These are phyloP conservation scores for Capitulum mitella DNA, from an alignment of 2,888 invertebrate species.

Conservation along the genomic window DNA sequence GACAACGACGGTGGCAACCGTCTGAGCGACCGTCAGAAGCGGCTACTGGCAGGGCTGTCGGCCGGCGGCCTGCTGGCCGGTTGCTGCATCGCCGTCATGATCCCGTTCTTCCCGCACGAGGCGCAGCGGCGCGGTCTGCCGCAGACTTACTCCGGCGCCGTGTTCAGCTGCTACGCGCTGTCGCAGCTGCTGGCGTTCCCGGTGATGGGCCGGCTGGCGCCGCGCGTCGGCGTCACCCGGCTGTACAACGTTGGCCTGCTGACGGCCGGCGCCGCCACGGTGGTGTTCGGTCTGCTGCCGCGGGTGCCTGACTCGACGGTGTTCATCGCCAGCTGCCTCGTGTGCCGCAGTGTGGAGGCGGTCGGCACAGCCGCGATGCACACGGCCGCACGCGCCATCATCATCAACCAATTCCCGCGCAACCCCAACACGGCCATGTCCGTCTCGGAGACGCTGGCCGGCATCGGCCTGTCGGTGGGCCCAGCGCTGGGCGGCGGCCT, in stretches of 20 bases:
- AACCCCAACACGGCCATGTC: constrained; percentile 68
- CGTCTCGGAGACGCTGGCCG: constrained; percentile 68
- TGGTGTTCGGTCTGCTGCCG: constrained; percentile 54
- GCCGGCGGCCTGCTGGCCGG: constrained; percentile 13
- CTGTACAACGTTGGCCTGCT: not conserved
- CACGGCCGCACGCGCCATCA: constrained; percentile 69
- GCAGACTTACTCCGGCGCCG: not conserved
- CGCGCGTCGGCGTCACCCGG: not conserved
- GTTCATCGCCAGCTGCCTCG: constrained; percentile 61
- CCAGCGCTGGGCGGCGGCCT: constrained; percentile 69
- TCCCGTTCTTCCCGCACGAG: constrained; percentile 15
- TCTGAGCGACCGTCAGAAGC: not conserved
- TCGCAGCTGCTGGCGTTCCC: not conserved
- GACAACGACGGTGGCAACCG: not conserved
- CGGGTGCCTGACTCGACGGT: constrained; percentile 54
- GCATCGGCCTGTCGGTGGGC: constrained; percentile 70
- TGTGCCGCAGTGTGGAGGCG: constrained; percentile 65
- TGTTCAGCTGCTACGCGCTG: constrained; percentile 10
- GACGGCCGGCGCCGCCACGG: not conserved
- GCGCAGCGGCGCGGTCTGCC: not conserved
- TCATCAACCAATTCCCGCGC: constrained; percentile 66
- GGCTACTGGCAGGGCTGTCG: not conserved
- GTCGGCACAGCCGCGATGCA: constrained; percentile 68
- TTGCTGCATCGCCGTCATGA: constrained; percentile 1
- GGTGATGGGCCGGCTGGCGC: not conserved